Evolutionary conservation across 2,888 invertebrate species (phyloP).

Genomic region (Drosophila pseudotalamancana): DNA sequence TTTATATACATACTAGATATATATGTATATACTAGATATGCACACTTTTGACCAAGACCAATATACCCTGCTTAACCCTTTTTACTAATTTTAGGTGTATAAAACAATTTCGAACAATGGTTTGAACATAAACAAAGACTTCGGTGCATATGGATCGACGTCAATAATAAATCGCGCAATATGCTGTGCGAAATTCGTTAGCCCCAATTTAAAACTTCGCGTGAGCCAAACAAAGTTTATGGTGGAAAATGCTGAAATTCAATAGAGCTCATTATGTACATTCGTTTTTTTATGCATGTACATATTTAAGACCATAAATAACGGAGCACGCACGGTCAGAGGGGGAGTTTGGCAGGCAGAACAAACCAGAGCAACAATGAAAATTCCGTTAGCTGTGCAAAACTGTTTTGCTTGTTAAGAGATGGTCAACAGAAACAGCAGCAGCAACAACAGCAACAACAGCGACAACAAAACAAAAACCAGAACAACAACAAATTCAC

Average conservation of each 20-base stretch:
- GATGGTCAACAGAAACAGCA: constrained; percentile 49
- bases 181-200: background rate
- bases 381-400: constrained; percentile 71
- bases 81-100: too few relatives aligned
- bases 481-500: constrained; percentile 12
- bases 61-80: too few relatives aligned
- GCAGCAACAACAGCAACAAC: constrained; percentile 8
- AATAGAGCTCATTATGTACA: constrained; percentile 38
- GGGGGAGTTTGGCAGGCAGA: background rate
- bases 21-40: too few relatives aligned
- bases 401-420: constrained; percentile 70
- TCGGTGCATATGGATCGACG: background rate
- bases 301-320: constrained; percentile 63
- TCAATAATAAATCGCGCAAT: background rate
- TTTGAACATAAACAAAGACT: background rate
- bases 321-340: constrained; percentile 17
- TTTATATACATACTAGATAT: too few relatives aligned
- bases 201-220: background rate
- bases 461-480: constrained; percentile 14
- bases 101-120: background rate
- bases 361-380: constrained; percentile 43
- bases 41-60: too few relatives aligned
- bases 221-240: background rate
- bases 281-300: constrained; percentile 13
- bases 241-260: constrained; percentile 37